These are phyloP conservation scores for Platerodrilus igneus DNA, from an alignment of 2,888 invertebrate species.

Conservation along the genomic window DNA sequence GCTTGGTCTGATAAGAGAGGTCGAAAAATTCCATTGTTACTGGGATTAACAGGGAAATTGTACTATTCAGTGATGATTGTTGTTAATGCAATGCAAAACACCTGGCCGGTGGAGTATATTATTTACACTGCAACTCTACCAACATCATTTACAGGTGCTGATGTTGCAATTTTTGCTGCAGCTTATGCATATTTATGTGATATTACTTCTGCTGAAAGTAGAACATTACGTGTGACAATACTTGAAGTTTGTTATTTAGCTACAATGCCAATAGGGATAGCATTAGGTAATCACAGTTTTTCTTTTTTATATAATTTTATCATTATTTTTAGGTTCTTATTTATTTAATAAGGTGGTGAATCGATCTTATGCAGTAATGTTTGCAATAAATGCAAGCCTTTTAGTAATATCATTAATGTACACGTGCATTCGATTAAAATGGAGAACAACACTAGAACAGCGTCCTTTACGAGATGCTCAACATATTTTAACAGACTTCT, in stretches of 20 bases:
- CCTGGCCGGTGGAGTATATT: constrained; percentile 71
- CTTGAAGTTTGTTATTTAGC: constrained; percentile 77
- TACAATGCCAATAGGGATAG: constrained; percentile 79
- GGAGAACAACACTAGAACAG: constrained; percentile 66
- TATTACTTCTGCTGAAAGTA: constrained; percentile 60
- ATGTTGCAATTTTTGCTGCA: constrained; percentile 74
- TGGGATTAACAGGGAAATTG: constrained; percentile 70
- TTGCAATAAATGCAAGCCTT: constrained; percentile 62
- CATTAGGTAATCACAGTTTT: constrained; percentile 68
- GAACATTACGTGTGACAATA: constrained; percentile 76
- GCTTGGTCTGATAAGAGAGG: constrained; percentile 80
- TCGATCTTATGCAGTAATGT: constrained; percentile 68
- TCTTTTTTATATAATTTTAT: background rate
- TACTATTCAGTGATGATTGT: constrained; percentile 72
- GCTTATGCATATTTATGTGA: constrained; percentile 79
- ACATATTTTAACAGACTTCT: constrained; percentile 63
- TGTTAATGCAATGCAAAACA: constrained; percentile 54
- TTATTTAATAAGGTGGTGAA: constrained; percentile 58
- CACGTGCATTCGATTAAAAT: constrained; percentile 59
- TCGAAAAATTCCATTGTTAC: constrained; percentile 65
- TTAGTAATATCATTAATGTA: constrained; percentile 62
- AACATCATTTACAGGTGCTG: constrained; percentile 71
- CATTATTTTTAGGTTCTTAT: constrained; percentile 62
- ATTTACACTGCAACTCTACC: constrained; percentile 74
- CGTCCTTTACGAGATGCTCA: constrained; percentile 54